These are phyloP conservation scores for Paralichthys olivaceus DNA, from an alignment of 2,113 vertebrate genomes.

Conservation along the genomic window DNA sequence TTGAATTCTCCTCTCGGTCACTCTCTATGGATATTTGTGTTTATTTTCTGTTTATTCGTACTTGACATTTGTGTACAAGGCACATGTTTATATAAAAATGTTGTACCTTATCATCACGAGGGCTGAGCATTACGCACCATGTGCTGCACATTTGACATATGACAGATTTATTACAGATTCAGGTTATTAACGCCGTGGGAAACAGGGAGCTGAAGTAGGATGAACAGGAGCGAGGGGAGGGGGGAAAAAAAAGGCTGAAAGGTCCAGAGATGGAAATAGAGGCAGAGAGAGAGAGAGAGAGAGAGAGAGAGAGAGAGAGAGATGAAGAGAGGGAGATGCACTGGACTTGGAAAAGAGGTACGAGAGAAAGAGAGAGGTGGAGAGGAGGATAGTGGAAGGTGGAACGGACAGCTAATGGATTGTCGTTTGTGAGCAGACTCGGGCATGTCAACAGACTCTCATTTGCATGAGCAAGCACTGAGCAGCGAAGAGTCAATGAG, in stretches of 20 bases:
- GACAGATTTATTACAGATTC: constrained; percentile 17
- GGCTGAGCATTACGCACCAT: not conserved
- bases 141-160: not conserved
- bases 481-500: constrained; percentile 70
- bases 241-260: constrained; percentile 16
- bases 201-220: constrained; percentile 18
- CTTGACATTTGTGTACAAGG: not conserved
- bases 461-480: constrained; percentile 71
- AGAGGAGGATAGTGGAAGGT: constrained; percentile 30
- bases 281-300: not conserved
- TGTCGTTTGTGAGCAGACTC: constrained; percentile 57
- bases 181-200: constrained; percentile 17
- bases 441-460: constrained; percentile 69
- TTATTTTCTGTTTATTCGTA: not conserved
- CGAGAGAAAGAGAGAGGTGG: constrained; percentile 10
- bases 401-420: constrained; percentile 54
- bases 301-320: constrained; percentile 2
- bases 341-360: constrained; percentile 36
- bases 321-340: not conserved
- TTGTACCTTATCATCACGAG: not conserved
- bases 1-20: too few species aligned
- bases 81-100: not conserved
- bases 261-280: constrained; percentile 32
- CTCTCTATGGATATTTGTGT: not conserved
- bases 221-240: constrained; percentile 10